Evolutionary conservation across 1,140 invertebrate genomes (phyloP).

Genomic region (Eubasilissa regina): DNA sequence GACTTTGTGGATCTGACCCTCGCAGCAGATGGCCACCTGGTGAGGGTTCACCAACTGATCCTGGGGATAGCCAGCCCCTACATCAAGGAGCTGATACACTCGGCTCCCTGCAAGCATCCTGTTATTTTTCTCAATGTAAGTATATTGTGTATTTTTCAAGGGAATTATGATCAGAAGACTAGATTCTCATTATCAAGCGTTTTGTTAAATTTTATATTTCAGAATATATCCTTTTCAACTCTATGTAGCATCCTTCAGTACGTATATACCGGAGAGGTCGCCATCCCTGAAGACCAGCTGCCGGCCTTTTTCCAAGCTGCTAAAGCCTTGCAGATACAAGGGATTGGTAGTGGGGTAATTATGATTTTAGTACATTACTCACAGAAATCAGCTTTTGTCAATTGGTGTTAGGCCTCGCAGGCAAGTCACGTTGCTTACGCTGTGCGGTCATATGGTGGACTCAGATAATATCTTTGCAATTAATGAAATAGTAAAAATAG

Average conservation of each 20-base stretch:
- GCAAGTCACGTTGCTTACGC: no score
- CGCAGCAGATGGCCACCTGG: slow-evolving; percentile 81
- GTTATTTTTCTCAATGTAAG: slow-evolving; percentile 78
- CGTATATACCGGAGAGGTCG: slow-evolving; percentile 69
- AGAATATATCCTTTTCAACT: slow-evolving; percentile 65
- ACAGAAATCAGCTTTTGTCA: no score
- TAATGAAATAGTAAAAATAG: no score
- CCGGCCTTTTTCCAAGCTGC: slow-evolving; percentile 66
- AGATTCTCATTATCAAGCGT: not conserved
- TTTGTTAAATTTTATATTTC: slow-evolving; percentile 1
- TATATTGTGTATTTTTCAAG: slow-evolving; percentile 28
- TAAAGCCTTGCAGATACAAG: slow-evolving; percentile 68
- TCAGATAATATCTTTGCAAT: no score
- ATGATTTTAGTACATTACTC: not conserved
- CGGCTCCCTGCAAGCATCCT: slow-evolving; percentile 85
- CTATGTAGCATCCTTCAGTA: slow-evolving; percentile 67
- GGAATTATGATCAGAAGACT: no score
- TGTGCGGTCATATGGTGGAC: no score
- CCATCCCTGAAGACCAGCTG: slow-evolving; percentile 65
- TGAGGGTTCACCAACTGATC: slow-evolving; percentile 85
- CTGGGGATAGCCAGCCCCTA: slow-evolving; percentile 82
- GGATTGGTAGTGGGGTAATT: slow-evolving; percentile 64
- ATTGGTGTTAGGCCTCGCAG: no score
- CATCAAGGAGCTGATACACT: slow-evolving; percentile 82
- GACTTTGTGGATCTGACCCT: slow-evolving; percentile 85